phyloP scores from a whole-genome alignment of 2,797 vertebrate genomes.

The Phataginus tricuspis region DNA sequence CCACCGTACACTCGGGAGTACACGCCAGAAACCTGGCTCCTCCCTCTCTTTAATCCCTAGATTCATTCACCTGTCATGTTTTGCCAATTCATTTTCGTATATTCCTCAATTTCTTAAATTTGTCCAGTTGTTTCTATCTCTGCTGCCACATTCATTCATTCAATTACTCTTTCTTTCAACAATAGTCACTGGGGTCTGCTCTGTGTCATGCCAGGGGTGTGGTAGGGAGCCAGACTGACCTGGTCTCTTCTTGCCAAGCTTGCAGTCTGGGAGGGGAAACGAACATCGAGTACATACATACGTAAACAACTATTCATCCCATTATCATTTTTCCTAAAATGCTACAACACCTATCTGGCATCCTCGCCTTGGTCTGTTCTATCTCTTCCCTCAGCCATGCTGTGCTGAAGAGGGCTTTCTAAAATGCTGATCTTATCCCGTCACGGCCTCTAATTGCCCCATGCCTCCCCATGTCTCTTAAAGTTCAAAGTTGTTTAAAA shows the following conservation, averaged over 20 bases:
- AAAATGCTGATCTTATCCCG: background rate
- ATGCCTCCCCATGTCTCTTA: background rate
- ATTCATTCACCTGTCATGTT: background rate
- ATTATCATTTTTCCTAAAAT: background rate
- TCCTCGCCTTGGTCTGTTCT: background rate
- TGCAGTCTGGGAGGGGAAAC: background rate
- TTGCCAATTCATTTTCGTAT: background rate
- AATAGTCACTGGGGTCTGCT: background rate
- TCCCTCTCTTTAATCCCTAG: background rate
- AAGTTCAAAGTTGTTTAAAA: background rate
- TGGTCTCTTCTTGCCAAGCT: background rate
- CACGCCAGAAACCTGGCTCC: background rate
- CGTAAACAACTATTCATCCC: background rate
- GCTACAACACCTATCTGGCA: rapidly evolving
- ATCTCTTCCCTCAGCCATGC: background rate
- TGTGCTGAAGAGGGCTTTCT: background rate
- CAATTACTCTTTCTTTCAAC: background rate
- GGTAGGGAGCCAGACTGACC: background rate
- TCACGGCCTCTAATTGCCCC: background rate
- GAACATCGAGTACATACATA: background rate
- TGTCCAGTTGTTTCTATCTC: background rate
- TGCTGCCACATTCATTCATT: background rate
- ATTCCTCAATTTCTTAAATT: background rate
- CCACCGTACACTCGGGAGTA: background rate
- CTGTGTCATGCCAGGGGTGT: background rate